phyloP scores from a whole-genome alignment of 2,888 invertebrate species.

The Acrocyrtus sp. region DNA sequence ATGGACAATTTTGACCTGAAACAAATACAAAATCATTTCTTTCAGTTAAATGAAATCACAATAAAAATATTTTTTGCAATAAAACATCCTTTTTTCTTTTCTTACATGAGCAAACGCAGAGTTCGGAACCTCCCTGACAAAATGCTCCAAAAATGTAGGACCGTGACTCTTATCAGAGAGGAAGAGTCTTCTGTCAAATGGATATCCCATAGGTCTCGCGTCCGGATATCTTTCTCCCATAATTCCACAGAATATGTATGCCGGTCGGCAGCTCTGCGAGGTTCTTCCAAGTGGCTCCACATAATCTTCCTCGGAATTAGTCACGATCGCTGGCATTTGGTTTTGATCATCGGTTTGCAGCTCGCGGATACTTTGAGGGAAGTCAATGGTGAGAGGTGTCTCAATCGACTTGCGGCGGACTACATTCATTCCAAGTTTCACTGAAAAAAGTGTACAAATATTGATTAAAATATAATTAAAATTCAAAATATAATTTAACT shows the following conservation, averaged over 20 bases:
- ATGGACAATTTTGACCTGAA: constrained; percentile 36
- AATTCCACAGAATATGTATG: constrained; percentile 52
- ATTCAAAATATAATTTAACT: background rate
- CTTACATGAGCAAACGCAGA: constrained; percentile 40
- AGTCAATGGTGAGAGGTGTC: constrained; percentile 84
- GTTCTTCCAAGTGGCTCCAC: constrained; percentile 17
- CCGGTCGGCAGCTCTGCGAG: constrained; percentile 32
- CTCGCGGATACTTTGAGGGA: constrained; percentile 80
- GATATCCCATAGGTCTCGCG: constrained; percentile 54
- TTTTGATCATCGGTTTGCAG: constrained; percentile 69
- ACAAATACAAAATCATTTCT: background rate
- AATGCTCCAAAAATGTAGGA: constrained; percentile 45
- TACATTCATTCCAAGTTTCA: constrained; percentile 68
- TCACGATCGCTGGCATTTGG: constrained; percentile 45
- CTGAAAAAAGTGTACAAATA: constrained; percentile 66
- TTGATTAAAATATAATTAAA: constrained; percentile 1
- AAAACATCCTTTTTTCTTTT: background rate
- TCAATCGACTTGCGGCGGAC: constrained; percentile 75
- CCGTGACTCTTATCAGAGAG: constrained; percentile 37
- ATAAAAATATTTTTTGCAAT: background rate
- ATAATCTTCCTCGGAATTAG: constrained; percentile 40
- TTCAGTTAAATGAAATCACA: background rate
- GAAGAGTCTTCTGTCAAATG: constrained; percentile 41
- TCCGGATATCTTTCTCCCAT: constrained; percentile 49
- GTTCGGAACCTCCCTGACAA: constrained; percentile 47